A percentile compares a stretch with the other conserved stretches of the same genome.
These are phyloP conservation scores for Perizoma affinitatum DNA, from an alignment of 2,888 invertebrate genomes.

Conservation along the genomic window DNA sequence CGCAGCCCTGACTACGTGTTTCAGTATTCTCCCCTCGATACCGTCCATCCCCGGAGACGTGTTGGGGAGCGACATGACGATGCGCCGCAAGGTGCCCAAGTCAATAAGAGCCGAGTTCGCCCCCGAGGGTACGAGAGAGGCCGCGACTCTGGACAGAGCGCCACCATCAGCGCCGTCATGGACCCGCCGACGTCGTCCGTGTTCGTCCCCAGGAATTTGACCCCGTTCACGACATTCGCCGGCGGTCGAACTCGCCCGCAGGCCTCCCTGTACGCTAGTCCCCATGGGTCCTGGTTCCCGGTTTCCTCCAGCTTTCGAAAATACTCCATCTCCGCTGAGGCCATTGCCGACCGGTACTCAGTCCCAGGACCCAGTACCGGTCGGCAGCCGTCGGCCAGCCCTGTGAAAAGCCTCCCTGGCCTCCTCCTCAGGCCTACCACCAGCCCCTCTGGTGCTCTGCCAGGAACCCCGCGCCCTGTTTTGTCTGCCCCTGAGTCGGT, in stretches of 20 bases:
- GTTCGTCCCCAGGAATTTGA: not conserved
- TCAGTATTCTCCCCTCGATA: not conserved
- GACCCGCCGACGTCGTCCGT: not conserved
- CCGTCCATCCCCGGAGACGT: slow-evolving; percentile 1
- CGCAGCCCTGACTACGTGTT: not conserved
- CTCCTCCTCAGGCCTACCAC: no score
- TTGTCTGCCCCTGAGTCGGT: slow-evolving; percentile 10
- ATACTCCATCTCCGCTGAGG: no score
- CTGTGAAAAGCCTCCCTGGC: no score
- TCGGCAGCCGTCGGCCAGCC: no score
- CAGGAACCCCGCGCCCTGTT: slow-evolving; percentile 10
- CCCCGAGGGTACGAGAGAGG: not conserved
- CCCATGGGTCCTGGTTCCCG: no score
- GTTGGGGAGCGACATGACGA: not conserved
- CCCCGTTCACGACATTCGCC: slow-evolving; percentile 1
- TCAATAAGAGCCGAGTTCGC: not conserved
- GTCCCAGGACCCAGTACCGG: no score
- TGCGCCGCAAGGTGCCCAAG: not conserved
- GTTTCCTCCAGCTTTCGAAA: no score
- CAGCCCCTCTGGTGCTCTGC: not conserved
- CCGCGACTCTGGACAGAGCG: slow-evolving; percentile 1
- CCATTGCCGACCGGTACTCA: not conserved
- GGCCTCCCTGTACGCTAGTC: not conserved
- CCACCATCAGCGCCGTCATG: not conserved
- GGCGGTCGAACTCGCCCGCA: not conserved